Conservation (phyloP, 1,140 invertebrate genomes). For the Leptinotarsa texana region DNA sequence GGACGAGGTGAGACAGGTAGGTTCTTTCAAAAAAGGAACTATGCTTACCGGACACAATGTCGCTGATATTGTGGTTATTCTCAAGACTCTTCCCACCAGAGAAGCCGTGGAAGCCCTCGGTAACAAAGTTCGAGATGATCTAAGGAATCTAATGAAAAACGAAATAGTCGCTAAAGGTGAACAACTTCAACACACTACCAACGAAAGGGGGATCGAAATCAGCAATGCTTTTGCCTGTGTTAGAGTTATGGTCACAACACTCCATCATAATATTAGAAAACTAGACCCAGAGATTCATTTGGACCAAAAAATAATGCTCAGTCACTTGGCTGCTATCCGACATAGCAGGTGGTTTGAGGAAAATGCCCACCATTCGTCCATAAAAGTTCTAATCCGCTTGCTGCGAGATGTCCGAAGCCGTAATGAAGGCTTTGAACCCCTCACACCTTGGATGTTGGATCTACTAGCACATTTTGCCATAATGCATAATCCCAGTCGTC, state of each 20-base stretch:
- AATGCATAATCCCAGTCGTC: slow-evolving; percentile 92
- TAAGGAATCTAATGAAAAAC: slow-evolving; percentile 70
- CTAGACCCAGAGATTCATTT: slow-evolving; percentile 90
- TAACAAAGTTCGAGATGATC: slow-evolving; percentile 84
- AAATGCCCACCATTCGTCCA: slow-evolving; percentile 95
- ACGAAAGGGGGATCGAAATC: slow-evolving; percentile 83
- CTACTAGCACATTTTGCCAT: slow-evolving; percentile 94
- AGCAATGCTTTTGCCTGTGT: slow-evolving; percentile 81
- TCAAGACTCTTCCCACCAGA: slow-evolving; percentile 96
- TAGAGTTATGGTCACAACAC: slow-evolving; percentile 86
- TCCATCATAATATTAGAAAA: slow-evolving; percentile 91
- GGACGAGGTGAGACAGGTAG: slow-evolving; percentile 94
- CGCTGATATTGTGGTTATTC: slow-evolving; percentile 95
- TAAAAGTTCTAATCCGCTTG: slow-evolving; percentile 93
- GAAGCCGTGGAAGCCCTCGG: slow-evolving; percentile 91
- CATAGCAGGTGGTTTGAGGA: slow-evolving; percentile 99
- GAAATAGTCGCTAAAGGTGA: slow-evolving; percentile 65
- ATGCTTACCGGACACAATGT: slow-evolving; percentile 95
- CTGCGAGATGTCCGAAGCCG: slow-evolving; percentile 86
- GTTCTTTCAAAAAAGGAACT: slow-evolving; percentile 97
- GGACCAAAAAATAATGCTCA: slow-evolving; percentile 82
- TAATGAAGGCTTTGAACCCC: slow-evolving; percentile 86
- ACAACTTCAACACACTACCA: slow-evolving; percentile 65
- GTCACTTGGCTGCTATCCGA: slow-evolving; percentile 89
- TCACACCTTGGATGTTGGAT: slow-evolving; percentile 97